Percentiles rank a stretch among this genome's conserved stretches.
phyloP scores from a whole-genome alignment of 53 echinoderm and acorn worm genomes.

The Crossaster papposus region DNA sequence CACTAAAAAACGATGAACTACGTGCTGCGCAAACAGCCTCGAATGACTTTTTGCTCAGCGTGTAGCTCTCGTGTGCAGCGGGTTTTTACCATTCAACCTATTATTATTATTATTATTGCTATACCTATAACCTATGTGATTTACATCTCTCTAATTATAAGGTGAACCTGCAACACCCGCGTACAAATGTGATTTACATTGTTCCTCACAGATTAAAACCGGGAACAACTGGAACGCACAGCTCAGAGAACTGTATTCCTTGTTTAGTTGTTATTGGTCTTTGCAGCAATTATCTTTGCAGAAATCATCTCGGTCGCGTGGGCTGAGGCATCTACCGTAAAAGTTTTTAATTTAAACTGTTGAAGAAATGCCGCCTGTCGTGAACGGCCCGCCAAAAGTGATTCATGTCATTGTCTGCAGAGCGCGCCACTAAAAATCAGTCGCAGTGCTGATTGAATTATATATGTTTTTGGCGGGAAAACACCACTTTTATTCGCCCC shows the following conservation, averaged over 20 bases:
- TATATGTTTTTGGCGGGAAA: slow-evolving; percentile 9
- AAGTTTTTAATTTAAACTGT: slow-evolving; percentile 8
- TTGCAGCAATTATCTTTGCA: neutral
- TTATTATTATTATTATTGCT: no score
- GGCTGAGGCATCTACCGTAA: neutral
- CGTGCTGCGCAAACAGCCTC: no score
- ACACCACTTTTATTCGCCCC: neutral
- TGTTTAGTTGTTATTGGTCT: neutral
- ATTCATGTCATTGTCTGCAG: neutral
- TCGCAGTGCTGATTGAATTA: neutral
- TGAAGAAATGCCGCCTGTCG: neutral
- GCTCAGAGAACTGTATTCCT: neutral
- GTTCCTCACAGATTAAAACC: neutral
- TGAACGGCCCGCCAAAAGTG: neutral
- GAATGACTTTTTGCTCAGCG: no score
- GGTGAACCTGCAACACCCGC: no score
- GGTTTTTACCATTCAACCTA: no score
- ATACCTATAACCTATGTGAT: neutral
- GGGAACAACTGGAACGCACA: neutral
- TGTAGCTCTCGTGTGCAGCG: no score
- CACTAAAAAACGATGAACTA: neutral
- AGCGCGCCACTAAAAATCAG: neutral
- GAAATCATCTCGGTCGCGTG: neutral
- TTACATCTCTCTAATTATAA: neutral
- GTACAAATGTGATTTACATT: no score